Conservation (phyloP, 2,113 vertebrate genomes). For the Panthera leo region DNA sequence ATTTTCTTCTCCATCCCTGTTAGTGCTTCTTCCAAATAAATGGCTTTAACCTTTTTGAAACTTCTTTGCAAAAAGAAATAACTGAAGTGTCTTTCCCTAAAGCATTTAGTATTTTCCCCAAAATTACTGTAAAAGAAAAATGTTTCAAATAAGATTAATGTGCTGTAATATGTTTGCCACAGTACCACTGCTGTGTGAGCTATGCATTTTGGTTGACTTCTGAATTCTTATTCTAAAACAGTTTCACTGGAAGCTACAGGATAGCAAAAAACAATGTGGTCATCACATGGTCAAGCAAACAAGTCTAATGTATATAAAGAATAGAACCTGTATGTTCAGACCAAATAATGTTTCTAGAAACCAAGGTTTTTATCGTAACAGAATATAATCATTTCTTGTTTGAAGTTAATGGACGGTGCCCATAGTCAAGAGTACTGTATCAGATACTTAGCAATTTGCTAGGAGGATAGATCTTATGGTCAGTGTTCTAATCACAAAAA, state of each 20-base stretch:
- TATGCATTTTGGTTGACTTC: not conserved
- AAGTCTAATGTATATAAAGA: not conserved
- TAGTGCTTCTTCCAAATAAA: not conserved
- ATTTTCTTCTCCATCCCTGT: not conserved
- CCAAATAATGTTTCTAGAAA: not conserved
- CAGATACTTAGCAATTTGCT: not conserved
- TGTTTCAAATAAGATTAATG: not conserved
- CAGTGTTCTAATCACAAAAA: not conserved
- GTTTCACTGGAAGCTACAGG: not conserved
- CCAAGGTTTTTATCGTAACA: not conserved
- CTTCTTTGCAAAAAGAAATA: not conserved
- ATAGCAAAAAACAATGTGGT: not conserved
- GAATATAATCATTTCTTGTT: not conserved
- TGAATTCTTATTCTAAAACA: not conserved
- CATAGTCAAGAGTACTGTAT: not conserved
- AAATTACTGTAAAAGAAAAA: conserved; percentile 23
- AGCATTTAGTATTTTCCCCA: not conserved
- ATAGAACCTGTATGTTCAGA: not conserved
- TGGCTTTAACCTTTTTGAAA: not conserved
- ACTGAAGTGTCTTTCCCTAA: conserved; percentile 10
- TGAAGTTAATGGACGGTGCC: not conserved
- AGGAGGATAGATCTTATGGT: not conserved
- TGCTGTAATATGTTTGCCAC: not conserved
- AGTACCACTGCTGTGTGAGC: not conserved
- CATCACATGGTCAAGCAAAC: not conserved